phyloP scores from a whole-genome alignment of 1,140 invertebrate genomes.

The Ips nitidus region DNA sequence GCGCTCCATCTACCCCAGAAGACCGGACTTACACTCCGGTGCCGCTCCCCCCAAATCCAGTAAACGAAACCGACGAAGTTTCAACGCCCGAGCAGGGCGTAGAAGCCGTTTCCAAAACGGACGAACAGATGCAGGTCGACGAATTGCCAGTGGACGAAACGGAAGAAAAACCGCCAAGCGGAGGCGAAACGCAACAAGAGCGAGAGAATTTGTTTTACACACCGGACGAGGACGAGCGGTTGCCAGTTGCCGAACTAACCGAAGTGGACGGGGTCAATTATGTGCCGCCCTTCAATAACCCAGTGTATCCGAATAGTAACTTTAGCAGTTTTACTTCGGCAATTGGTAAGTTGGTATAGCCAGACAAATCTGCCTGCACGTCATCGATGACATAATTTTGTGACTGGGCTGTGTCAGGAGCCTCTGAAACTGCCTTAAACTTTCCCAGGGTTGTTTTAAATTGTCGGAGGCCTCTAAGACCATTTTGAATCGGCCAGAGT shows the following conservation, averaged over 20 bases:
- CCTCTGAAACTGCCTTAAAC: too few species aligned
- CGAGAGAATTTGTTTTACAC: conserved; percentile 46
- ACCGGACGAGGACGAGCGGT: conserved; percentile 46
- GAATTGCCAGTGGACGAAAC: neutral
- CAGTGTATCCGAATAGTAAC: conserved; percentile 50
- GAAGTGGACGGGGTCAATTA: conserved; percentile 42
- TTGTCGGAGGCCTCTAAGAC: too few species aligned
- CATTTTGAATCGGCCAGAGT: too few species aligned
- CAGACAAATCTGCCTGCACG: too few species aligned
- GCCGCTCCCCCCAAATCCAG: neutral
- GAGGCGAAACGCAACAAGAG: neutral
- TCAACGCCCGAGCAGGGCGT: neutral
- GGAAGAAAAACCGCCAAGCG: conserved; percentile 12
- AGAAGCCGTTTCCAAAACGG: neutral
- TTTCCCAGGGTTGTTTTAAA: too few species aligned
- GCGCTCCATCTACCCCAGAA: conserved; percentile 1
- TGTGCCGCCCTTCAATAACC: conserved; percentile 53
- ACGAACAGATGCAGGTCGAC: conserved; percentile 2
- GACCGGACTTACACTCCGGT: conserved; percentile 16
- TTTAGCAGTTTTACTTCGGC: conserved; percentile 48
- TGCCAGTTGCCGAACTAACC: conserved; percentile 17
- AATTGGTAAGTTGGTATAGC: conserved; percentile 45
- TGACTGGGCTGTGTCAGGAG: too few species aligned
- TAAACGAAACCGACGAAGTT: neutral
- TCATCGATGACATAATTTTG: too few species aligned